Evolutionary conservation across 2,888 invertebrate genomes (phyloP), one percentile per base, ranked within the genome.

Genomic region (Trachelus iudaicus): DNA sequence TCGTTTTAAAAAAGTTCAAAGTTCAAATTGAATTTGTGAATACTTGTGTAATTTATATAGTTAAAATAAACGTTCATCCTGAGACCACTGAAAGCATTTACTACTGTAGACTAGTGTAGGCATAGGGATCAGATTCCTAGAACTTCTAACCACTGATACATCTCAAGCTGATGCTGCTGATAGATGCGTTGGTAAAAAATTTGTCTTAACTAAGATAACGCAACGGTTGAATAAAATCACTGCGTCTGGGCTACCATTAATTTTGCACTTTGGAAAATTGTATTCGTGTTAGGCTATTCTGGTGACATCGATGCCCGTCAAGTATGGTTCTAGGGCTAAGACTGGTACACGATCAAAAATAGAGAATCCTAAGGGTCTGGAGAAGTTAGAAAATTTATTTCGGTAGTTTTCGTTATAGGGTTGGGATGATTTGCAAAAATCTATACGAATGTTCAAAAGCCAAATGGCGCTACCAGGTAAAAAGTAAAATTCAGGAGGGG

Each of bases 371-470:
- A 23, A 23, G 56, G 56, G 23, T 0, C 56, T 56, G 6, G 23
- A 56, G 56, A 56, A 23, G 23, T 1, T 23, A 56, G 56, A 56
- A 56, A 23, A 56, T 15, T 9, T 56, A 9, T 23, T 56, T 1
- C 23, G 23, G 9, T 15, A 56, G 56, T 56, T 56, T 15, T 23
- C 74, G 35, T 30, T 74, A 37, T 37, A 73, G 78, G 78, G 34
- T 56, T 34, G 80, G 81, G 76, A 87, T 89, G 89, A 89, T 83
- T 88, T 86, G 87, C 87, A 84, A 86, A 87, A 87, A 84, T 79
- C 78, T 69, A 76, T 80, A 69, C 76, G 56, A 78, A 75, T 69
- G 78, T 75, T 77, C 30, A 76, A 69, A 56, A 79, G 74, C 75
- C 79, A 71, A 78, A 56, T 56, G 56, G 77, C 73, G 73, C 34